A percentile compares a stretch with the other conserved stretches of the same genome.
phyloP scores from a whole-genome alignment of 2,797 vertebrate species.

The Paguma larvata region DNA sequence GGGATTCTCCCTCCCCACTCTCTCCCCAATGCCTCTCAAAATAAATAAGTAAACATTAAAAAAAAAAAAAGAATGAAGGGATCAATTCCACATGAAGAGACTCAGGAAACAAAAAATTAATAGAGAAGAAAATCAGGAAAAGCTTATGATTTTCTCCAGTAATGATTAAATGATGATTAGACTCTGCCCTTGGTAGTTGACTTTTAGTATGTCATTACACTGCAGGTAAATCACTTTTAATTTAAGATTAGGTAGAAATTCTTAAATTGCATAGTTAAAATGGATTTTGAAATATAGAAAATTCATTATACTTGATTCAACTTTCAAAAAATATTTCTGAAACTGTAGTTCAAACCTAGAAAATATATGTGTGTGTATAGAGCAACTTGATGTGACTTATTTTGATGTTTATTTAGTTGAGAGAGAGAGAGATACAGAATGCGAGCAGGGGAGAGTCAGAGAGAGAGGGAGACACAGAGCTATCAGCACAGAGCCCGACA shows the following conservation, averaged over 20 bases:
- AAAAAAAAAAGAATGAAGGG: background rate
- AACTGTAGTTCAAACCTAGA: background rate
- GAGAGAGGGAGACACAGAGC: too few species aligned
- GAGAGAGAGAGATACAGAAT: too few species aligned
- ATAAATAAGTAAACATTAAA: too few species aligned
- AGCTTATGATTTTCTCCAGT: background rate
- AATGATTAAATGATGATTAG: background rate
- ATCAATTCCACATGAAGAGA: background rate
- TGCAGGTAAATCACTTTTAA: background rate
- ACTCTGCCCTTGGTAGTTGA: background rate
- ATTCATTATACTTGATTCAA: background rate
- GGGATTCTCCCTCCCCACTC: too few species aligned
- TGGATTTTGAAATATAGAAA: slow-evolving; percentile 21
- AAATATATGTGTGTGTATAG: background rate
- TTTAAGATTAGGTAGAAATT: background rate
- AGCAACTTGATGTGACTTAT: background rate
- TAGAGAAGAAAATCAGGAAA: slow-evolving; percentile 29
- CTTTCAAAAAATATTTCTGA: background rate
- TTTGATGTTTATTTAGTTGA: too few species aligned
- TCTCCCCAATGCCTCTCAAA: too few species aligned
- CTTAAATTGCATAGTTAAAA: background rate
- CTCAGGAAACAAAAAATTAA: background rate
- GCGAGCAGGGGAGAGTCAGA: too few species aligned
- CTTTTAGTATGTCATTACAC: background rate
- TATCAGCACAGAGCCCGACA: background rate